Conservation (phyloP, 2,888 invertebrate genomes). For the Stenotaenia linearis region DNA sequence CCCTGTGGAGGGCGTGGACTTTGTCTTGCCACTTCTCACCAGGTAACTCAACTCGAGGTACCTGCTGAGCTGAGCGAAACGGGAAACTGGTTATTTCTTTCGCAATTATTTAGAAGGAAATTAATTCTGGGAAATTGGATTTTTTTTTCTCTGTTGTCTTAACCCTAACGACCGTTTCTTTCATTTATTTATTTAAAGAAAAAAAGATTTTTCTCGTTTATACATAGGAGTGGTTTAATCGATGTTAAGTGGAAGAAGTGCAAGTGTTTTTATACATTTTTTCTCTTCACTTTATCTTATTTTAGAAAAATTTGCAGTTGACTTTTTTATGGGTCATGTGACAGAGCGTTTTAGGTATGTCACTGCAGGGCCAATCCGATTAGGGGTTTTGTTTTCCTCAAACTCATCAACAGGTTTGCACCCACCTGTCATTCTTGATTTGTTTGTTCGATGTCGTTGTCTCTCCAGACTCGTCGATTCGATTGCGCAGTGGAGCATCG, state of each 20-base stretch:
- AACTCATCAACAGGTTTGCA: conserved; percentile 21
- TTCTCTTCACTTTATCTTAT: background rate
- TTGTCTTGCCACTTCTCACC: conserved; percentile 19
- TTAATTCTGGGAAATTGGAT: background rate
- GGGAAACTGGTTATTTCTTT: conserved; percentile 23
- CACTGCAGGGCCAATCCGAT: conserved; percentile 13
- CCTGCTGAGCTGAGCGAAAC: conserved; percentile 2
- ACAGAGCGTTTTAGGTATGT: background rate
- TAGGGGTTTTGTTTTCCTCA: conserved; percentile 17
- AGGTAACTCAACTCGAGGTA: conserved; percentile 22
- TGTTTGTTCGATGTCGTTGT: background rate
- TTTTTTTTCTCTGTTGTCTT: background rate
- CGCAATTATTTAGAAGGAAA: background rate
- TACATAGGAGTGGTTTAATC: no score
- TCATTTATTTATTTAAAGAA: background rate
- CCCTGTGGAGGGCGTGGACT: conserved; percentile 30
- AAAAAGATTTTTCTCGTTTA: no score
- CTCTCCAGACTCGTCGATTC: background rate
- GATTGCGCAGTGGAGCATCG: background rate
- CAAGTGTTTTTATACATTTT: background rate
- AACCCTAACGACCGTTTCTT: background rate
- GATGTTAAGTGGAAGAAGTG: background rate
- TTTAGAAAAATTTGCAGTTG: background rate
- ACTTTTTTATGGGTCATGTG: background rate
- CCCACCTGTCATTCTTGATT: conserved; percentile 21